Conservation (phyloP, 2,888 invertebrate genomes). For the Latrodectus hesperus region DNA sequence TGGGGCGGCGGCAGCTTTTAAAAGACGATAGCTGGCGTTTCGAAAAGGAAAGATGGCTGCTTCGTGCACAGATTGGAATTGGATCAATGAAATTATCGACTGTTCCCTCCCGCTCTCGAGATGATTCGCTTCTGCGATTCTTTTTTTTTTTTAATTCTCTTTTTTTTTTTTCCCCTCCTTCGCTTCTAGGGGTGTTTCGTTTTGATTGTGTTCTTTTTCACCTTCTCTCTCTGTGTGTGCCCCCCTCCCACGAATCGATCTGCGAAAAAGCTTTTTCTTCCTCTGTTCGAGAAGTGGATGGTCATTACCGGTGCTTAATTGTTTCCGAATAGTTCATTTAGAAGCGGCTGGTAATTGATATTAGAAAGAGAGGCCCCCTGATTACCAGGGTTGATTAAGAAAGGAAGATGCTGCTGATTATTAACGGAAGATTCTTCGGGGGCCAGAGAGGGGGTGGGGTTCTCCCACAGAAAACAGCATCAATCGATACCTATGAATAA, state of each 20-base stretch:
- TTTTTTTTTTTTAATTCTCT: constrained; percentile 10
- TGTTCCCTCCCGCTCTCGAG: constrained; percentile 51
- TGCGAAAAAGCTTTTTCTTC: background rate
- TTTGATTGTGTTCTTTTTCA: constrained; percentile 36
- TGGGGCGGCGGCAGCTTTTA: constrained; percentile 60
- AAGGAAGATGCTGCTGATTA: background rate
- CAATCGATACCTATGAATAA: too few relatives aligned
- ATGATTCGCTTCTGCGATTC: constrained; percentile 45
- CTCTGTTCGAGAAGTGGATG: constrained; percentile 22
- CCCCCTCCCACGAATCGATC: constrained; percentile 35
- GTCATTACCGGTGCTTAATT: constrained; percentile 63
- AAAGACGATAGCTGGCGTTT: constrained; percentile 48
- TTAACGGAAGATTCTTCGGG: background rate
- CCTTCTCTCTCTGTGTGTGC: constrained; percentile 5
- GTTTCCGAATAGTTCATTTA: constrained; percentile 65
- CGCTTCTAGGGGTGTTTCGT: constrained; percentile 38
- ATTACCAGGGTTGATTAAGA: constrained; percentile 37
- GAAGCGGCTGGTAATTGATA: constrained; percentile 55
- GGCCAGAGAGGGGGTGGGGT: too few relatives aligned
- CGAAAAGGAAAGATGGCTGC: constrained; percentile 46
- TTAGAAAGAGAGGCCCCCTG: constrained; percentile 29
- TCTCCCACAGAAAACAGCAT: too few relatives aligned
- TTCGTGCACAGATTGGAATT: constrained; percentile 63
- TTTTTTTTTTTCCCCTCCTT: background rate
- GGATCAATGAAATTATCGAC: constrained; percentile 69